Base-by-base conservation (phyloP, 2,888 invertebrate species). In the Heliconius ismenius region DNA sequence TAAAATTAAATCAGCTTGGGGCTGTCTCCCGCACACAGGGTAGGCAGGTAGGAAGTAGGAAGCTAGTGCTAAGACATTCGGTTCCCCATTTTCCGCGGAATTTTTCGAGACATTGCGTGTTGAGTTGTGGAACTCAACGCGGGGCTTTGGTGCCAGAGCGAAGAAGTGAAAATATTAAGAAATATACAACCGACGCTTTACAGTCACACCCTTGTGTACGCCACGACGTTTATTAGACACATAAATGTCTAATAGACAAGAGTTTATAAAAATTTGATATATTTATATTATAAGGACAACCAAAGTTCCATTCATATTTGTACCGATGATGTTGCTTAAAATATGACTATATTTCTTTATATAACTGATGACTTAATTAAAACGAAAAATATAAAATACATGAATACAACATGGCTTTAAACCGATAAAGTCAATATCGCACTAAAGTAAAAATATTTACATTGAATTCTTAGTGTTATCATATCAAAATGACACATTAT, bases 351-450 rank as follows among this genome's bases (percentile, higher is more conserved):
- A 54, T 32, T 58, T 58, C 58, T n/a, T n/a, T 70, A 58, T 24
- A 70, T 58, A 70, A 32, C 15, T 15, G 32, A 58, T 70, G 70
- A 70, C 7, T 70, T 70, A 58, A 70, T 58, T 58, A 32, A 58
- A 54, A 15, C 32, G 24, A 58, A n/a, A 70, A 58, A 28, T n/a
- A 62, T 18, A 7, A 13, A 21, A n/a, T 58, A 58, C 1, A 24
- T 36, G 24, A 70, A 58, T 26, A 21, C 11, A 26, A 54, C 54
- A 70, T 49, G 69, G 49, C 32, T 70, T n/a, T 70, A 36, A 70
- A 58, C n/a, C 18, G 58, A 70, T 70, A 70, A 69, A 7, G 10
- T 36, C 32, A 24, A 58, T 70, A 58, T 49, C 54, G 28, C 32
- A 70, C 32, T 24, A 70, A 49, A 32, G 7, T 36, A 58, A 58